These are phyloP conservation scores for Lasioglossum figueresi DNA, from an alignment of 2,888 invertebrate genomes.

Conservation along the genomic window DNA sequence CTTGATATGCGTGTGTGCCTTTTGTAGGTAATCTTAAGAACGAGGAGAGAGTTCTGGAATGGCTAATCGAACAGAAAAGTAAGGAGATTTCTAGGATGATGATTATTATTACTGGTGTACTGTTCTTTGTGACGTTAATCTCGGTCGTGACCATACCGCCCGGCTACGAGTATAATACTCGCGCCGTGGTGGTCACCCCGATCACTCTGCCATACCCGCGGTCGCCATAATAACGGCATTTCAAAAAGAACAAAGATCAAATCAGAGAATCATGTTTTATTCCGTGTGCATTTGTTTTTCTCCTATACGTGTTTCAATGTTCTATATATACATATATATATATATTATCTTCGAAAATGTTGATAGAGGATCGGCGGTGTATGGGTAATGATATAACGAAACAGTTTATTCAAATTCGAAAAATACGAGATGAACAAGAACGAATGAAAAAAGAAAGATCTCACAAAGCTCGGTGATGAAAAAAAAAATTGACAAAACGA, in stretches of 20 bases:
- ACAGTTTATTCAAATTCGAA: slow-evolving; percentile 37
- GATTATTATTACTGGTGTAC: slow-evolving; percentile 84
- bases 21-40: slow-evolving; percentile 96
- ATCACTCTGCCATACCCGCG: slow-evolving; percentile 78
- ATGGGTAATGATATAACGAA: slow-evolving; percentile 10
- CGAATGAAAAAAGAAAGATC: slow-evolving; percentile 50
- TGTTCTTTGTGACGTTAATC: slow-evolving; percentile 84
- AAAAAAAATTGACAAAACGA: not conserved
- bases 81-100: slow-evolving; percentile 87
- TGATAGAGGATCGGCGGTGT: slow-evolving; percentile 55
- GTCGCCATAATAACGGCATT: slow-evolving; percentile 70
- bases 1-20: slow-evolving; percentile 76
- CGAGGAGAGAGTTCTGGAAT: slow-evolving; percentile 97
- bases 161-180: slow-evolving; percentile 80
- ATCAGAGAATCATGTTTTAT: slow-evolving; percentile 9
- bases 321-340: not conserved
- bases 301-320: slow-evolving; percentile 7
- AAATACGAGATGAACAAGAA: slow-evolving; percentile 34
- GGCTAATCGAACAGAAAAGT: slow-evolving; percentile 98
- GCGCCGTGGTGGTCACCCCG: slow-evolving; percentile 80
- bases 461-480: slow-evolving; percentile 63
- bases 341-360: not conserved
- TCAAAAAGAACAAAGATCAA: not conserved
- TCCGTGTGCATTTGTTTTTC: slow-evolving; percentile 16
- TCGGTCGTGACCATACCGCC: slow-evolving; percentile 83